phyloP scores from a whole-genome alignment of 2,888 invertebrate genomes.

The Perizoma flavofasciatum region DNA sequence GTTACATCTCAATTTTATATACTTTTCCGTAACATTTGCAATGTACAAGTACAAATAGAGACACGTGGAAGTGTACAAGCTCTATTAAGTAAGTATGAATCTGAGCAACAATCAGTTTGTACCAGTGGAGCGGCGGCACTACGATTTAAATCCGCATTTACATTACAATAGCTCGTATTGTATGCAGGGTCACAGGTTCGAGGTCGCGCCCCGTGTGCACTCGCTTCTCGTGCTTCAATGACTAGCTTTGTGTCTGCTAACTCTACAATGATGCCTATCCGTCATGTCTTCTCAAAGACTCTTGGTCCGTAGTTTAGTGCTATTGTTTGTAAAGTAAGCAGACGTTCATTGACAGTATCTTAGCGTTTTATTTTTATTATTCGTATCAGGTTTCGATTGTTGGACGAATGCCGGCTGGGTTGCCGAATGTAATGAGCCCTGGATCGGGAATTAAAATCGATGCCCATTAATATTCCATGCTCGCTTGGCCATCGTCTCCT shows the following conservation, averaged over 20 bases:
- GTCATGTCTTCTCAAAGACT: background rate
- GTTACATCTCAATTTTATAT: background rate
- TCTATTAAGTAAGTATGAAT: conserved; percentile 20
- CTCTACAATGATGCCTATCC: conserved; percentile 8
- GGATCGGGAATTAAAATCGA: conserved; percentile 56
- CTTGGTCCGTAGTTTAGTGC: conserved; percentile 5
- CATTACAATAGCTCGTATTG: conserved; percentile 76
- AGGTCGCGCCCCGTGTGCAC: conserved; percentile 65
- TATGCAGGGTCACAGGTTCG: conserved; percentile 77
- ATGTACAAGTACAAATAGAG: no score
- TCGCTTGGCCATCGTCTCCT: conserved; percentile 34
- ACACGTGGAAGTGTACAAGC: conserved; percentile 6
- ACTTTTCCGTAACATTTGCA: background rate
- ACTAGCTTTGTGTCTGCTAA: conserved; percentile 44
- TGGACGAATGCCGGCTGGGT: conserved; percentile 38
- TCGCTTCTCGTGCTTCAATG: conserved; percentile 53
- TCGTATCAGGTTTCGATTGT: conserved; percentile 50
- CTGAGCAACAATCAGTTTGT: conserved; percentile 54
- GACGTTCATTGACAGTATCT: conserved; percentile 48
- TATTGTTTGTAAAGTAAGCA: conserved; percentile 34
- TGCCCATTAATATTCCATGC: conserved; percentile 53
- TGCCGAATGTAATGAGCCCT: conserved; percentile 32
- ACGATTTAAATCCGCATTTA: conserved; percentile 67
- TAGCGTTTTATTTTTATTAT: conserved; percentile 45
- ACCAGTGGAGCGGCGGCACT: conserved; percentile 59